Conservation (phyloP, 1,140 invertebrate species). For the Leptonema lineaticorne region DNA sequence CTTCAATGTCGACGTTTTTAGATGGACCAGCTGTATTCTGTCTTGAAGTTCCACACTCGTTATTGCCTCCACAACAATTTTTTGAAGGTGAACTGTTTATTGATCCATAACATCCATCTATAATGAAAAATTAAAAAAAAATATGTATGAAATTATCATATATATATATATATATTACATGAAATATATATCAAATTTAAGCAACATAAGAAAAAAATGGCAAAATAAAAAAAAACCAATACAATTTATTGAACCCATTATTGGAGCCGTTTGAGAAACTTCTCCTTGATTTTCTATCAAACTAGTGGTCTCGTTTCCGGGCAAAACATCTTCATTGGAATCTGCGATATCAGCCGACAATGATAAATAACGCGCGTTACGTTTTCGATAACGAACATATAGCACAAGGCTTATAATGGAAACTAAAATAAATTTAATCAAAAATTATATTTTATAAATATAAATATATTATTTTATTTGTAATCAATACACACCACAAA, state of each 20-base stretch:
- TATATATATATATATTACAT: too few relatives aligned
- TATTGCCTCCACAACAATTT: constrained; percentile 49
- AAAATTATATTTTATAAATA: neutral
- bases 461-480: neutral
- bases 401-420: constrained; percentile 51
- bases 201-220: neutral
- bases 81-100: constrained; percentile 51
- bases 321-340: constrained; percentile 25
- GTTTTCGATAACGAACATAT: constrained; percentile 51
- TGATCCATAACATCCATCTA: constrained; percentile 49
- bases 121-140: constrained; percentile 7
- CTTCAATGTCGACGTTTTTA: constrained; percentile 66
- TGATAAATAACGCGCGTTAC: constrained; percentile 46
- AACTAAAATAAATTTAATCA: constrained; percentile 44
- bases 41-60: constrained; percentile 46
- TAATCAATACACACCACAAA: constrained; percentile 43
- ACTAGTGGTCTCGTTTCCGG: constrained; percentile 47
- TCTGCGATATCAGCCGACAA: constrained; percentile 43
- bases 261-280: constrained; percentile 29
- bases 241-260: constrained; percentile 29
- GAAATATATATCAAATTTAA: too few relatives aligned
- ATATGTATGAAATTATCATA: neutral
- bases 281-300: constrained; percentile 48
- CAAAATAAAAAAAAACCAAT: neutral
- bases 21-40: constrained; percentile 27